These are phyloP conservation scores for Porites divaricata DNA, from an alignment of 92 coral and sea anemone species.

Conservation along the genomic window DNA sequence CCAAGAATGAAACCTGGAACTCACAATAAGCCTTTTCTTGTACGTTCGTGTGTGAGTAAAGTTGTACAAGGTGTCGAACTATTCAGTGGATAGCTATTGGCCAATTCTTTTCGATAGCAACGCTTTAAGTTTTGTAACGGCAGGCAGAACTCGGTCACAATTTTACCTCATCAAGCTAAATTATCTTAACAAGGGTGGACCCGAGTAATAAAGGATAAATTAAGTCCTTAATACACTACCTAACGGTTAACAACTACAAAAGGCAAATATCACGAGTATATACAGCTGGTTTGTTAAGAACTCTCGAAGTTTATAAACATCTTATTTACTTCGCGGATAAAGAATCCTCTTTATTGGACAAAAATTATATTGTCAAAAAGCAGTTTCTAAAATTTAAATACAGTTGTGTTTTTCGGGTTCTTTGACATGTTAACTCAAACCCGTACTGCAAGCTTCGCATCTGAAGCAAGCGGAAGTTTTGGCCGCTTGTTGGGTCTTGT, in stretches of 20 bases:
- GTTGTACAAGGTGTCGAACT: neutral
- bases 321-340: no score
- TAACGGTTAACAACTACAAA: constrained; percentile 11
- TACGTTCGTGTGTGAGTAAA: neutral
- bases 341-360: no score
- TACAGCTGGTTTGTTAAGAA: neutral
- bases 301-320: neutral
- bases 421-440: no score
- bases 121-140: neutral
- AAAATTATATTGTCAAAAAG: no score
- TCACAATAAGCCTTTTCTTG: neutral
- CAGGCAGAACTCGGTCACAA: neutral
- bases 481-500: no score
- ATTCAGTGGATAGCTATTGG: neutral
- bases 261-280: constrained; percentile 17
- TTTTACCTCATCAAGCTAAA: neutral
- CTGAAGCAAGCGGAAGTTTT: no score
- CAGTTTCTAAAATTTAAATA: no score
- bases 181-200: neutral
- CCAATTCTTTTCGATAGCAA: neutral
- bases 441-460: no score
- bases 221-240: neutral
- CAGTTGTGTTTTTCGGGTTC: no score
- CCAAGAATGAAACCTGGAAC: neutral
- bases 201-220: constrained; percentile 5